Conservation (phyloP, 2,888 invertebrate species). For the Meloe dianella region DNA sequence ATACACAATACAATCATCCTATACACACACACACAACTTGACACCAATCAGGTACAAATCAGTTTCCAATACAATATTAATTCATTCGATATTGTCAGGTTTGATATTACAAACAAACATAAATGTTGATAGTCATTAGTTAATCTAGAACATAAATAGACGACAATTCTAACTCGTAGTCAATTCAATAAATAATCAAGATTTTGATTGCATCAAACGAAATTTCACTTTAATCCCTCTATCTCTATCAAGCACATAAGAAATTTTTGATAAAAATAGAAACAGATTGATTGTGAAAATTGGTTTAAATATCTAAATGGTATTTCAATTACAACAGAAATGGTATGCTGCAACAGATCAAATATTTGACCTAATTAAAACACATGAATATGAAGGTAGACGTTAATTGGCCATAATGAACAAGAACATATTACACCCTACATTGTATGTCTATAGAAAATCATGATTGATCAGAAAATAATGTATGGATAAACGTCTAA, state of each 20-base stretch:
- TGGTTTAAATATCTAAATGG: background rate
- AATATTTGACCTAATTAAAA: constrained; percentile 8
- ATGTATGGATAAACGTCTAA: background rate
- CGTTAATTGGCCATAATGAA: background rate
- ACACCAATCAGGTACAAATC: constrained; percentile 18
- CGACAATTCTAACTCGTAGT: constrained; percentile 21
- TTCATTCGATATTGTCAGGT: constrained; percentile 18
- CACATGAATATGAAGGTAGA: constrained; percentile 5
- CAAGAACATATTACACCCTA: background rate
- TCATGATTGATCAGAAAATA: background rate
- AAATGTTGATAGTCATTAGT: constrained; percentile 30
- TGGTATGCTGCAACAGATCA: background rate
- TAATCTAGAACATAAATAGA: constrained; percentile 19
- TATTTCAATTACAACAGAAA: background rate
- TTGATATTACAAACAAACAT: constrained; percentile 22
- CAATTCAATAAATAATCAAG: constrained; percentile 33
- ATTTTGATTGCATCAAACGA: constrained; percentile 30
- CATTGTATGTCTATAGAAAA: background rate
- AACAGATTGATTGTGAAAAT: background rate
- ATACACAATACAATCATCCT: background rate
- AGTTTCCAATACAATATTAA: constrained; percentile 22
- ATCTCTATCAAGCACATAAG: background rate
- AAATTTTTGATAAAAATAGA: background rate
- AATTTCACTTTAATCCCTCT: background rate
- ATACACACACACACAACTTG: background rate